Base-by-base conservation (phyloP, 2,797 vertebrate genomes). In the Sciurus vulgaris region DNA sequence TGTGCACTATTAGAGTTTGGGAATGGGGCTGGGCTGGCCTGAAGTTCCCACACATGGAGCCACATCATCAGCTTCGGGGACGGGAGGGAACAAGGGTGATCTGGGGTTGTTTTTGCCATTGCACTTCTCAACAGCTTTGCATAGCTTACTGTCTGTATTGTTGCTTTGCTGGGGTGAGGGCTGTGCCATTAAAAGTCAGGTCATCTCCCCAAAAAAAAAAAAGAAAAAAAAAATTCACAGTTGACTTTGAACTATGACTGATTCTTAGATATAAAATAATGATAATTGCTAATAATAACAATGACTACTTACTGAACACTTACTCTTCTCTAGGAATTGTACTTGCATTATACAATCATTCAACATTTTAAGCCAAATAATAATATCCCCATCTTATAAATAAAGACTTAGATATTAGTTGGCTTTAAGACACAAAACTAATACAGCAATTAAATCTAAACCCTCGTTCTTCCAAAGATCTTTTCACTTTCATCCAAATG, bases 151-250 rank as follows among this genome's bases (percentile, higher is more conserved):
- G 63, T 41, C 54, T 78, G 81, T 86, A 82, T 11, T 41, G 17
- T 47, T 67, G 49, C 89, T 94, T 79, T 73, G 95, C 93, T 91
- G 54, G 82, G 41, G 67, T 67, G 49, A 72, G 59, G 88, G 17
- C 20, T 79, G 5, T 61, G 38, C n/a, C 94, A 97, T 97, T 97
- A 97, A 97, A 97, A 98, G 96, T 97, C 95, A 86, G 96, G 38
- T 38, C 38, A 4, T 38, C 38, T 38, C 38, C 38, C 38, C 3
- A 38, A 38, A 38, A 38, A 38, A 38, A 38, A 38, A 38, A 38
- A 38, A 38, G 5, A 38, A 38, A 38, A 38, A 38, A 38, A 38
- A 38, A 28, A 10, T 87, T 74, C n/a, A 65, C 12, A 51, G 35
- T 41, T 73, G 51, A 17, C 49, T 67, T 72, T 87, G 61, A 70